A percentile compares a stretch with the other conserved stretches of the same genome.
These are phyloP conservation scores for Bostrychus sinensis DNA, from an alignment of 2,113 vertebrate species.

Conservation along the genomic window DNA sequence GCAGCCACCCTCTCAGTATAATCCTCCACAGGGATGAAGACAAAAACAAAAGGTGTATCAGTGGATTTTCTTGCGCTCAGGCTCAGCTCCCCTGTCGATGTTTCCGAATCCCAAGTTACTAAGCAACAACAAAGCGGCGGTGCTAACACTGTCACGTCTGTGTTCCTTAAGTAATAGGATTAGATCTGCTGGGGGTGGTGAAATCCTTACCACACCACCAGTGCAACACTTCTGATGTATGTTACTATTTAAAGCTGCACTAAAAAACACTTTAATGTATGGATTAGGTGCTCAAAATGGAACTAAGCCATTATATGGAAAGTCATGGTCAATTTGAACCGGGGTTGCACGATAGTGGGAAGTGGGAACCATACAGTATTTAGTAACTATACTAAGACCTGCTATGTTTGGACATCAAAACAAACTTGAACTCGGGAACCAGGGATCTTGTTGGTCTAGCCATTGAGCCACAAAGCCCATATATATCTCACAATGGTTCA, in stretches of 20 bases:
- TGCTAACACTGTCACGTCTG: slow-evolving; percentile 6
- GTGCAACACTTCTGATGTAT: slow-evolving; percentile 11
- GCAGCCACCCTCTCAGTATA: background rate
- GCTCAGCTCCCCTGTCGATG: slow-evolving; percentile 28
- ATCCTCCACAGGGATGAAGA: slow-evolving; percentile 30
- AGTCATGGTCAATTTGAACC: too few species aligned
- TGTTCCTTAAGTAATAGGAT: slow-evolving; percentile 51
- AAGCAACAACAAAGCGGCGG: slow-evolving; percentile 44
- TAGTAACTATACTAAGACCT: too few species aligned
- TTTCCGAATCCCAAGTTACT: slow-evolving; percentile 39
- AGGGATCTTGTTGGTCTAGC: too few species aligned
- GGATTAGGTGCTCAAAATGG: background rate
- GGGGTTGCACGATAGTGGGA: too few species aligned
- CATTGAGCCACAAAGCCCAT: too few species aligned
- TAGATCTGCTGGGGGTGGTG: slow-evolving; percentile 40
- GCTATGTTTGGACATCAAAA: too few species aligned
- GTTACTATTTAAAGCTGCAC: background rate
- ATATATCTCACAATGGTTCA: too few species aligned
- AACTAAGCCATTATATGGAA: background rate
- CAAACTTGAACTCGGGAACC: too few species aligned
- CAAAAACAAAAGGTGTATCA: slow-evolving; percentile 35
- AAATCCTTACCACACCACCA: slow-evolving; percentile 9
- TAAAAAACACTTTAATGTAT: background rate
- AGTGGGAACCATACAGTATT: too few species aligned
- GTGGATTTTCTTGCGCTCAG: slow-evolving; percentile 38